Percentiles rank a stretch among this genome's conserved stretches.
phyloP scores from a whole-genome alignment of 1,140 invertebrate species.

The Meloidogyne hapla region DNA sequence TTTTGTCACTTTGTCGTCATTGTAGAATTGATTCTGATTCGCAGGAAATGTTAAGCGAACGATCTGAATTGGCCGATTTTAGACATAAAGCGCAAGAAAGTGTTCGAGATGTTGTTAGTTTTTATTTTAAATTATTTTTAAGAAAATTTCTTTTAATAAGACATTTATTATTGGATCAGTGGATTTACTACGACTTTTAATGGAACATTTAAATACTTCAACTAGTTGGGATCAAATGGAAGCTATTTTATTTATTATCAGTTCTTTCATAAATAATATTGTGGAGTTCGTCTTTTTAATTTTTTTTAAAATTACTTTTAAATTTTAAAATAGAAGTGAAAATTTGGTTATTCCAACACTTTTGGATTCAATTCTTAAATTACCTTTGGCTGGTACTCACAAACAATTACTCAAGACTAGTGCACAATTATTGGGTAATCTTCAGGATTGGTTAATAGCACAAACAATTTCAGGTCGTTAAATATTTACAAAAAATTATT shows the following conservation, averaged over 20 bases:
- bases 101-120: slow-evolving; percentile 79
- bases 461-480: not conserved
- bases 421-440: slow-evolving; percentile 82
- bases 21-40: slow-evolving; percentile 87
- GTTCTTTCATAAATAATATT: slow-evolving; percentile 89
- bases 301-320: slow-evolving; percentile 15
- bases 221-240: slow-evolving; percentile 87
- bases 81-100: slow-evolving; percentile 83
- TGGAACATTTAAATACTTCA: slow-evolving; percentile 63
- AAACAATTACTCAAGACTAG: slow-evolving; percentile 84
- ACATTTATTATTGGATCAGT: slow-evolving; percentile 93
- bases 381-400: slow-evolving; percentile 78
- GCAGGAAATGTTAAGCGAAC: slow-evolving; percentile 82
- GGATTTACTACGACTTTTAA: slow-evolving; percentile 80
- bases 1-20: slow-evolving; percentile 70
- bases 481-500: too few relatives aligned
- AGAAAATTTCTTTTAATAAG: not conserved
- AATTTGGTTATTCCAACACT: slow-evolving; percentile 87
- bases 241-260: slow-evolving; percentile 92
- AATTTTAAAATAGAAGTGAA: slow-evolving; percentile 74
- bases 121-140: not conserved
- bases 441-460: slow-evolving; percentile 86
- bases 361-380: slow-evolving; percentile 80
- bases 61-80: slow-evolving; percentile 84
- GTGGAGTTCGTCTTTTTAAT: slow-evolving; percentile 73